Evolutionary conservation across 2,797 vertebrate genomes (phyloP), one percentile per base, ranked within the genome.

Genomic region (Eulemur coronatus): DNA sequence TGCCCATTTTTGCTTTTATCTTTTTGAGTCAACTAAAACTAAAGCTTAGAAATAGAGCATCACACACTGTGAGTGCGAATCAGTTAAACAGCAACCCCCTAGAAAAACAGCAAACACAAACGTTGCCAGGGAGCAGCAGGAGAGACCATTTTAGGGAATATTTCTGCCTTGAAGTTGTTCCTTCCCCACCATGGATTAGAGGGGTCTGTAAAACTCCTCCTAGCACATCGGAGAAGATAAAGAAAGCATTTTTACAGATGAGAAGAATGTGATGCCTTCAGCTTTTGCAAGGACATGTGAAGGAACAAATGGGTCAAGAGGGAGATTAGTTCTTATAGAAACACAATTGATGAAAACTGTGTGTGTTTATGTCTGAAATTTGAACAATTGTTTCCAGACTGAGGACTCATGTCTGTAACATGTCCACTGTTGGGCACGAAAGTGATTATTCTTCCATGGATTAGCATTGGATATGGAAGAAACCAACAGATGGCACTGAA

Each of bases 361-460:
- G 8, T 4, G 43, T 78, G 57, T 78, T 95, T 95, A 85, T 95
- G 87, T 91, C 78, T 96, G 73, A 63, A 61, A 50, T 93, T 70
- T 76, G 67, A 90, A 91, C 84, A 70, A 38, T 35, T 70, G 26
- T 72, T 35, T 93, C 69, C 65, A 84, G 82, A 89, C 46, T 69
- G 46, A 94, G 91, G 94, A 89, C 50, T 72, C 46, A 63, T 3
- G 12, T 70, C 90, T 84, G 75, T 63, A 65, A 76, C 35, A 63
- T 65, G 59, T 85, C 70, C 67, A 67, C 14, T 48, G 30, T 50
- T 59, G n/a, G 38, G 69, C n/a, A 89, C 41, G 24, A 95, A 81
- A 55, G 79, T 55, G 78, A 46, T 80, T 63, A 26, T 57, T 91
- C 63, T 90, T 90, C 48, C 4, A 14, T n/a, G 55, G n/a, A 81